Conservation (phyloP, 1,140 invertebrate genomes). For the Gerris buenoi region DNA sequence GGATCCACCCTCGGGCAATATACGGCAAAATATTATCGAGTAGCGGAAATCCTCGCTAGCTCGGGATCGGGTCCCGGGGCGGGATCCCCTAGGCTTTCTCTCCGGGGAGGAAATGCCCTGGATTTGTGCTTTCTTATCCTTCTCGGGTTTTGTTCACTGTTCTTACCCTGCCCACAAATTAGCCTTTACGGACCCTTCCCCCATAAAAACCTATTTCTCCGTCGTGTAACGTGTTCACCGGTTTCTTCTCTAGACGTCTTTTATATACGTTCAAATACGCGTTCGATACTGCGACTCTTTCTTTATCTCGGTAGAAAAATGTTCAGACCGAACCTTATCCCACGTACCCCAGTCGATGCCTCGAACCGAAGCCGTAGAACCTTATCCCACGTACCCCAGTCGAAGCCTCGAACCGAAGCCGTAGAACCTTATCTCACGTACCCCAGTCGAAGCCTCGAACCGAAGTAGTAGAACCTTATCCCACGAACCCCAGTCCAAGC, state of each 20-base stretch:
- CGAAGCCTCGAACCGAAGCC: no score
- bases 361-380: no score
- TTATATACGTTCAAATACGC: not conserved
- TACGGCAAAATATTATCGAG: constrained; percentile 9
- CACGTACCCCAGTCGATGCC: no score
- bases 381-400: no score
- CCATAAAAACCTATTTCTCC: not conserved
- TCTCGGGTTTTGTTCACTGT: not conserved
- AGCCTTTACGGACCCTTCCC: not conserved
- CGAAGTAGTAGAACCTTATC: no score
- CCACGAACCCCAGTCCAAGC: no score
- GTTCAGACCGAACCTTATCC: no score
- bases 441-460: no score
- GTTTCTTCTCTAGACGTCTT: not conserved
- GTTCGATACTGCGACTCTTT: no score
- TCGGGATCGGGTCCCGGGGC: not conserved
- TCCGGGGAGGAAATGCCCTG: constrained; percentile 2
- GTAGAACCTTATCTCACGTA: no score
- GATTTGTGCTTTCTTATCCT: constrained; percentile 3
- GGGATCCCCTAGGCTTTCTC: not conserved
- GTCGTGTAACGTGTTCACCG: no score
- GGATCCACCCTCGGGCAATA: not conserved
- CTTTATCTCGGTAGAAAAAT: no score
- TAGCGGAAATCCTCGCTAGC: constrained; percentile 5
- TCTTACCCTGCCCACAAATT: not conserved